These are phyloP conservation scores for Lasiommata megera DNA, from an alignment of 2,888 invertebrate genomes.

Conservation along the genomic window DNA sequence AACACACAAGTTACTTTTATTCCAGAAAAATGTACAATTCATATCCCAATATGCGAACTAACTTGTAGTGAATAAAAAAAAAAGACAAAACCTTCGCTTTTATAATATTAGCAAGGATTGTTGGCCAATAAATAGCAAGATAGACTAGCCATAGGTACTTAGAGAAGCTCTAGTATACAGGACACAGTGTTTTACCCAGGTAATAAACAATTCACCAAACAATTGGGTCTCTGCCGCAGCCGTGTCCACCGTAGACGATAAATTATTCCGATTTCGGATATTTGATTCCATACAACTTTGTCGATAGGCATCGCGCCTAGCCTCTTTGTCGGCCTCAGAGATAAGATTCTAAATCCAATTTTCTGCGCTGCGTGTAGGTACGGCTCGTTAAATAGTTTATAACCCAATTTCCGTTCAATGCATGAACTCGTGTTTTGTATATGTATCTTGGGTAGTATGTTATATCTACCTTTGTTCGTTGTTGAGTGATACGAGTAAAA, in stretches of 20 bases:
- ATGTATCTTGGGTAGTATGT: no score
- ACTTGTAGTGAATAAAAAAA: no score
- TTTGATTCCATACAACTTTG: conserved; percentile 4
- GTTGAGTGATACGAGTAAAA: background rate
- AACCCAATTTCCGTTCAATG: conserved; percentile 2
- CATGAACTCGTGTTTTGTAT: no score
- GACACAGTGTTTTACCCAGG: background rate
- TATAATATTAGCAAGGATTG: no score
- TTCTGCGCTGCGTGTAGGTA: conserved; percentile 4
- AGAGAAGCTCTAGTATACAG: background rate
- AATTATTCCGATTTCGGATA: conserved; percentile 15
- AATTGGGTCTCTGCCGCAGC: background rate
- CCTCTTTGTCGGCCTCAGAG: background rate
- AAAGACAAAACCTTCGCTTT: no score
- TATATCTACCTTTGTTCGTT: background rate
- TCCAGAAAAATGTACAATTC: no score
- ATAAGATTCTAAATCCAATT: conserved; percentile 11
- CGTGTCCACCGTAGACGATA: background rate
- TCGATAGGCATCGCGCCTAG: conserved; percentile 5
- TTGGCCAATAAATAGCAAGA: no score
- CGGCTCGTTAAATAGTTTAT: conserved; percentile 12
- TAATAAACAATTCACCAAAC: conserved; percentile 13
- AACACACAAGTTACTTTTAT: no score
- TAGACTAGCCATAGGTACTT: background rate
- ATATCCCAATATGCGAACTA: no score